Evolutionary conservation across 2,797 vertebrate species (phyloP), one percentile per base, ranked within the genome.

Genomic region (Prionace glauca): DNA sequence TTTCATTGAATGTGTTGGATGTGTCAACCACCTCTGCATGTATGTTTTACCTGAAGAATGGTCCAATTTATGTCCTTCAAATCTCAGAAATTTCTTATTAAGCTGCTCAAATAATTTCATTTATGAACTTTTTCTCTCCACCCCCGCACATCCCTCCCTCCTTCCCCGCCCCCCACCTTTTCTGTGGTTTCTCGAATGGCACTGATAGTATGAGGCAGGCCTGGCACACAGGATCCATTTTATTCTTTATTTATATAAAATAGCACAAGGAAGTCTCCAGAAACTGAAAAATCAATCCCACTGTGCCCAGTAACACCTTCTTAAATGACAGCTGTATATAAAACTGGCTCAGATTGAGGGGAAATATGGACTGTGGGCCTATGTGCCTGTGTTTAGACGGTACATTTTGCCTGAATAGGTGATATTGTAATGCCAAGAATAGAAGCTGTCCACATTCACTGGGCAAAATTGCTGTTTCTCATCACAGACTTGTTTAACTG

Each of bases 251-350:
- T 93, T 95, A 62, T 41, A 95, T n/a, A 72, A 95, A 95, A 96
- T 16, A 65, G n/a, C 60, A 65, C 24, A 88, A 77, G 67, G 69
- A 95, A 96, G 16, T n/a, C 95, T 95, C 96, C 29, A 71, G 94
- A 96, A 95, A 60, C 32, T n/a, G 36, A 36, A 36, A 95, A 95
- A 95, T 84, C 95, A 77, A 72, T 72, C 56, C 93, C 84, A 72
- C 45, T 84, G n/a, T 96, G 96, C 92, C 95, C 95, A 86, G 65
- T 67, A 95, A 96, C 79, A 95, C 91, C 95, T 95, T 71, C 93
- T 45, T 81, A 95, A 90, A 95, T 12, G 32, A 74, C 67, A 79
- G 87, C 95, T 71, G 41, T 67, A 95, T 69, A 95, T 71, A 95
- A 36, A 56, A 72, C 86, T 65, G 62, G 74, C 41, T 72, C 74